Conservation (phyloP, 2,797 vertebrate genomes). For the Perodicticus potto region DNA sequence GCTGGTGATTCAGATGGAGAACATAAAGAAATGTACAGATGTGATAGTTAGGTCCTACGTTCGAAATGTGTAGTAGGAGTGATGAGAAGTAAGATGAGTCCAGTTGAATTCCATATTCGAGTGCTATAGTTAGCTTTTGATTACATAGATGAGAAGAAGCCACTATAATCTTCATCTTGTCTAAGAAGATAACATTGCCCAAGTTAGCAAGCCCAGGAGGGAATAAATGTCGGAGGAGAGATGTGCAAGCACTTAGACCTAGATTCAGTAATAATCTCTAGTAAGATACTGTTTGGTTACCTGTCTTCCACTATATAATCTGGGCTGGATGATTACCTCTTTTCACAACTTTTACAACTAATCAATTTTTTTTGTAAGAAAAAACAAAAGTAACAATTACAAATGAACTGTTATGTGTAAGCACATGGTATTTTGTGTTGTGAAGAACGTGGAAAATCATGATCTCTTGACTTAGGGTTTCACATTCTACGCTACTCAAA, state of each 20-base stretch:
- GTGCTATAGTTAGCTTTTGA: slow-evolving; percentile 15
- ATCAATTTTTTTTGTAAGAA: slow-evolving; percentile 46
- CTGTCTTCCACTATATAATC: background rate
- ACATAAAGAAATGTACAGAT: background rate
- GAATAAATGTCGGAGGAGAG: background rate
- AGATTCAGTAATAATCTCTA: background rate
- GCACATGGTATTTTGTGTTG: background rate
- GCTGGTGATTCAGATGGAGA: background rate
- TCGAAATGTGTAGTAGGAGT: background rate
- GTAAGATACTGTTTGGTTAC: background rate
- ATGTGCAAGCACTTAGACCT: background rate
- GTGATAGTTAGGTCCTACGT: background rate
- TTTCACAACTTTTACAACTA: background rate
- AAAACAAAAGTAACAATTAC: slow-evolving; percentile 25
- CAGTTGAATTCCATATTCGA: background rate
- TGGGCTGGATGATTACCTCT: background rate
- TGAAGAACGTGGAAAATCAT: slow-evolving; percentile 12
- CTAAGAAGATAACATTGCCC: background rate
- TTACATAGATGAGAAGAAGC: background rate
- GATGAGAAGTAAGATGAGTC: slow-evolving; percentile 20
- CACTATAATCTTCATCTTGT: background rate
- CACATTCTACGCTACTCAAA: background rate
- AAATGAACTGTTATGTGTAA: background rate
- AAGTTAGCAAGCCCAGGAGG: background rate
- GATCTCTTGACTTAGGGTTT: background rate